A percentile compares a stretch with the other conserved stretches of the same genome.
phyloP scores from a whole-genome alignment of 2,113 vertebrate species.

The Rhynchomys soricoides region DNA sequence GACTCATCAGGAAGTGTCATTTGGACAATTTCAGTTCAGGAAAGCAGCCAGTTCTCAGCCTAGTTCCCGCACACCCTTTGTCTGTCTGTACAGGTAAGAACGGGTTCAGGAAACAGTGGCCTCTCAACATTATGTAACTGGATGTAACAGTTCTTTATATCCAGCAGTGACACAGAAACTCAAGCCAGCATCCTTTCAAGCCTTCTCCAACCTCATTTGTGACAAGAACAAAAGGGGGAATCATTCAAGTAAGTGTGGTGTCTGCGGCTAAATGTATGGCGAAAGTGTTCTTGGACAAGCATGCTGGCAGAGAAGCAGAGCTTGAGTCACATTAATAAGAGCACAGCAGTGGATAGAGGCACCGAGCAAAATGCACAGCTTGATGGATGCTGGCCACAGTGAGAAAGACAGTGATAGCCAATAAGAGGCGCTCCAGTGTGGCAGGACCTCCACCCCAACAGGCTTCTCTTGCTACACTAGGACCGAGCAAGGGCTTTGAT shows the following conservation, averaged over 20 bases:
- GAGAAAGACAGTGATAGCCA: neutral
- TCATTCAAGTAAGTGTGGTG: neutral
- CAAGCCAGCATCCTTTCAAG: neutral
- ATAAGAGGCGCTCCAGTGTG: neutral
- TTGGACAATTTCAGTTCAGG: conserved; percentile 52
- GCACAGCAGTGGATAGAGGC: neutral
- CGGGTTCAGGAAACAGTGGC: conserved; percentile 42
- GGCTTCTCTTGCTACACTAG: neutral
- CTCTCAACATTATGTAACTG: conserved; percentile 38
- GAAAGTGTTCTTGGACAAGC: neutral
- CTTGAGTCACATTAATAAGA: neutral
- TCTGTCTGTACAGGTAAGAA: conserved; percentile 36
- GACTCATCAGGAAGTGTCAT: conserved; percentile 71
- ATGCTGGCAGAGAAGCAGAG: neutral
- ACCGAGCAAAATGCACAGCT: neutral
- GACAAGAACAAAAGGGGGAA: neutral
- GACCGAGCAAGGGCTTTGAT: neutral
- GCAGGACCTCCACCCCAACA: neutral
- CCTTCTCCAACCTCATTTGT: neutral
- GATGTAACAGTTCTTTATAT: conserved; percentile 5
- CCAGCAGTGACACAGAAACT: neutral
- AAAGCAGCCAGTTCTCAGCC: conserved; percentile 30
- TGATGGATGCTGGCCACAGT: neutral
- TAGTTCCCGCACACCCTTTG: conserved; percentile 32
- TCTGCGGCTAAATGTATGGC: neutral